These are phyloP conservation scores for Serranus cabrilla DNA, from an alignment of 2,797 vertebrate species.

Conservation along the genomic window DNA sequence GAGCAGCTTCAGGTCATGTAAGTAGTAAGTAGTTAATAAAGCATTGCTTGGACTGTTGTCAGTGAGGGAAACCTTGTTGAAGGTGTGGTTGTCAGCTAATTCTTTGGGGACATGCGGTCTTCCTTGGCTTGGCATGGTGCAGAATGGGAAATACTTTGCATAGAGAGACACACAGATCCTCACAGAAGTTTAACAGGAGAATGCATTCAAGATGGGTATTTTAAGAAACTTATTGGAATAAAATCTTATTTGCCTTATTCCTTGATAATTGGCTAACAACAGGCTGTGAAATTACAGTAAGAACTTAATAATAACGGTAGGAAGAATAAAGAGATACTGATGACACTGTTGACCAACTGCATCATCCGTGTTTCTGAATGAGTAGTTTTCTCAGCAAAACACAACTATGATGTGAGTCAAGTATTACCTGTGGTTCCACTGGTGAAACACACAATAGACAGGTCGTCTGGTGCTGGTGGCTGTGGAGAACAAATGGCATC, in stretches of 20 bases:
- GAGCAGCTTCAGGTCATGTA: not conserved
- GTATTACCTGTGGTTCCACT: slow-evolving; percentile 88
- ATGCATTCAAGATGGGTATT: not conserved
- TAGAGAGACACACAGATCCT: not conserved
- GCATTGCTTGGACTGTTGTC: rapidly evolving
- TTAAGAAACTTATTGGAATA: not conserved
- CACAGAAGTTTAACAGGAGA: not conserved
- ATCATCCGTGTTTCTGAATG: not conserved
- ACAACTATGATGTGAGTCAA: not conserved
- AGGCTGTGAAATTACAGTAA: too few species aligned
- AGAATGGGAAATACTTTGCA: not conserved
- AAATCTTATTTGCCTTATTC: too few species aligned
- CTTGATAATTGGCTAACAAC: too few species aligned
- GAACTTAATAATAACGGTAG: too few species aligned
- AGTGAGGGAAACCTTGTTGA: not conserved
- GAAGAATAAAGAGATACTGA: not conserved
- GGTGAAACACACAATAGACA: slow-evolving; percentile 89
- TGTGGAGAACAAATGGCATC: slow-evolving; percentile 45
- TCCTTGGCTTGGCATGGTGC: not conserved
- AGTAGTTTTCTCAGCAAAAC: not conserved
- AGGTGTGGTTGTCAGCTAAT: not conserved
- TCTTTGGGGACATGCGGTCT: not conserved
- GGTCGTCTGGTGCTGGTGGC: slow-evolving; percentile 86
- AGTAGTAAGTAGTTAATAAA: not conserved
- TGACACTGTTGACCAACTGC: not conserved